Conservation (phyloP, 1,140 invertebrate genomes). For the Papilio helenus region DNA sequence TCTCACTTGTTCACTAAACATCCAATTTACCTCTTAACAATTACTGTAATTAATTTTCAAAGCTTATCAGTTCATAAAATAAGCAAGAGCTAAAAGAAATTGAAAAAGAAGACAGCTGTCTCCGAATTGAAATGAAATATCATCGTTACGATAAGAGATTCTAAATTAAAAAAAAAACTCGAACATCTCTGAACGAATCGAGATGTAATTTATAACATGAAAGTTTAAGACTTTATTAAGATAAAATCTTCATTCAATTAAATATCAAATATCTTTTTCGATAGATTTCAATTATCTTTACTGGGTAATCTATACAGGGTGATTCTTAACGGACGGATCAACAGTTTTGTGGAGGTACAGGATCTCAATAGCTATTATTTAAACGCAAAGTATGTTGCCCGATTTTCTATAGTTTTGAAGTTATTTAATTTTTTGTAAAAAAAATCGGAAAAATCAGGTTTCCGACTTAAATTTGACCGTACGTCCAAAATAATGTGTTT, state of each 20-base stretch:
- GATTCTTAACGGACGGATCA: no score
- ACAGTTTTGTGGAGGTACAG: no score
- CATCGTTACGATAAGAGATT: neutral
- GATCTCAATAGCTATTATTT: no score
- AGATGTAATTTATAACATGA: conserved; percentile 23
- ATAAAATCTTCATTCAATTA: neutral
- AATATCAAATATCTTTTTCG: neutral
- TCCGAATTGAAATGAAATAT: neutral
- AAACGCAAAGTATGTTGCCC: no score
- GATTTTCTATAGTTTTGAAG: no score
- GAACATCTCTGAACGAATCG: neutral
- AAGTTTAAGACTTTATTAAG: neutral
- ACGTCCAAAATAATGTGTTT: no score
- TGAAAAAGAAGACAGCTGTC: conserved; percentile 22
- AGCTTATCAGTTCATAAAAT: conserved; percentile 6
- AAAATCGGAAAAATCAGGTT: no score
- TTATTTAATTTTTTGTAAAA: no score
- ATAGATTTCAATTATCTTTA: neutral
- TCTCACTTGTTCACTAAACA: no score
- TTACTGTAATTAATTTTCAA: neutral
- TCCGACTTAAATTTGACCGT: no score
- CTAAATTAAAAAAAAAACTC: conserved; percentile 17
- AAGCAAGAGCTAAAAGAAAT: neutral
- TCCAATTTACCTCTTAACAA: neutral
- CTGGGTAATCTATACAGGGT: no score